These are phyloP conservation scores for Thymallus thymallus DNA, from an alignment of 2,113 vertebrate species.

Conservation along the genomic window DNA sequence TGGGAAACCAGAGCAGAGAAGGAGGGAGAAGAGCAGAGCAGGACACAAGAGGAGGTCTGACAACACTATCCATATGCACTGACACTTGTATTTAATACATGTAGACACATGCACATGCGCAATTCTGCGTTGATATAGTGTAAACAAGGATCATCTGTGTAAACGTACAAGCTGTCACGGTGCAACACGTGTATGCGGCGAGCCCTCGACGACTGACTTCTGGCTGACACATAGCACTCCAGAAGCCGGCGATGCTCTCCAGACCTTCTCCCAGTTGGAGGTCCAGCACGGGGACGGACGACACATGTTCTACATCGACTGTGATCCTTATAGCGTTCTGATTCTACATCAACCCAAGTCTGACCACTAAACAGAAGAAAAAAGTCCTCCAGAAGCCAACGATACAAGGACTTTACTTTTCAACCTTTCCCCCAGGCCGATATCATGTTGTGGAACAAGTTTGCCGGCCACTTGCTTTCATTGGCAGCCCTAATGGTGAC, in stretches of 20 bases:
- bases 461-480: constrained; percentile 72
- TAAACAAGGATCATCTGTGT: constrained; percentile 13
- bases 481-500: constrained; percentile 80
- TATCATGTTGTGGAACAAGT: constrained; percentile 67
- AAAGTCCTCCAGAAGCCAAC: not conserved
- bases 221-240: constrained; percentile 6
- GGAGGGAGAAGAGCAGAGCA: constrained; percentile 48
- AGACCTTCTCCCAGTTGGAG: constrained; percentile 43
- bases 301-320: constrained; percentile 30
- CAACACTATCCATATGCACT: constrained; percentile 41
- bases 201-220: constrained; percentile 22
- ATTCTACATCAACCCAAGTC: constrained; percentile 22
- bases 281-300: constrained; percentile 55
- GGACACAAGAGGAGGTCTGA: constrained; percentile 64
- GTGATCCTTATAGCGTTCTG: constrained; percentile 37
- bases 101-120: constrained; percentile 19
- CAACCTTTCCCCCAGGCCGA: constrained; percentile 22
- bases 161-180: constrained; percentile 33
- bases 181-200: constrained; percentile 29
- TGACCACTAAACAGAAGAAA: not conserved
- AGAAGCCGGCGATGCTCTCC: constrained; percentile 36
- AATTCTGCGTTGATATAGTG: constrained; percentile 24
- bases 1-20: constrained; percentile 63
- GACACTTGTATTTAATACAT: constrained; percentile 27
- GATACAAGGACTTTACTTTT: constrained; percentile 9